Conservation (phyloP, 2,888 invertebrate species). For the Drosophila paramelanica region DNA sequence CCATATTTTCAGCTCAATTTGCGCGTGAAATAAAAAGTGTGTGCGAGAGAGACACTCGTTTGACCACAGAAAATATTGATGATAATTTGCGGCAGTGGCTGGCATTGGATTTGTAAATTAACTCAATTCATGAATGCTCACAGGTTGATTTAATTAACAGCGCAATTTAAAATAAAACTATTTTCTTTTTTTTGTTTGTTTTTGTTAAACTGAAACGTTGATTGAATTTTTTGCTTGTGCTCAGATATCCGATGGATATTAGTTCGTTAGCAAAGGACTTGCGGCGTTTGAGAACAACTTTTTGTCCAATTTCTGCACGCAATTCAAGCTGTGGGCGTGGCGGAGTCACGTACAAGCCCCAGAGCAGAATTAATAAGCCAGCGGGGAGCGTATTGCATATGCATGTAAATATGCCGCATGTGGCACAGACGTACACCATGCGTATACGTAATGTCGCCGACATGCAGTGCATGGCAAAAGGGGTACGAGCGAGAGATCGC, state of each 20-base stretch:
- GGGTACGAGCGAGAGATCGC: too few relatives aligned
- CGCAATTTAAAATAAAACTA: not conserved
- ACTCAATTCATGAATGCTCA: conserved; percentile 59
- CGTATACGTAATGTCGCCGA: conserved; percentile 66
- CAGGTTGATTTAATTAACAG: conserved; percentile 59
- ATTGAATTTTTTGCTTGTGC: not conserved
- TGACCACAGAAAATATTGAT: conserved; percentile 44
- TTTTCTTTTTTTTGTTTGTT: not conserved
- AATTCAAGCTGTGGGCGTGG: conserved; percentile 8
- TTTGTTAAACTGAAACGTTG: not conserved
- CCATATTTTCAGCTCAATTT: conserved; percentile 50
- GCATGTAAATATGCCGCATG: conserved; percentile 68
- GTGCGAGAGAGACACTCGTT: not conserved
- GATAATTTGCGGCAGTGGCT: conserved; percentile 58
- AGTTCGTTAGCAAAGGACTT: conserved; percentile 28
- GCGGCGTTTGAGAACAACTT: conserved; percentile 18
- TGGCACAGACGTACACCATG: conserved; percentile 40
- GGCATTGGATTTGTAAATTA: conserved; percentile 67
- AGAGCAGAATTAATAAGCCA: conserved; percentile 54
- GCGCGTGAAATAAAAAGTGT: conserved; percentile 3
- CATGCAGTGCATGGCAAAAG: conserved; percentile 50
- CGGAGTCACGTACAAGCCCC: conserved; percentile 38
- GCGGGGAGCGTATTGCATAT: conserved; percentile 39
- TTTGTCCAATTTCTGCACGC: conserved; percentile 17
- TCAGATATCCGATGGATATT: conserved; percentile 8